Conservation (phyloP, 2,888 invertebrate species). For the Papilio gigon region DNA sequence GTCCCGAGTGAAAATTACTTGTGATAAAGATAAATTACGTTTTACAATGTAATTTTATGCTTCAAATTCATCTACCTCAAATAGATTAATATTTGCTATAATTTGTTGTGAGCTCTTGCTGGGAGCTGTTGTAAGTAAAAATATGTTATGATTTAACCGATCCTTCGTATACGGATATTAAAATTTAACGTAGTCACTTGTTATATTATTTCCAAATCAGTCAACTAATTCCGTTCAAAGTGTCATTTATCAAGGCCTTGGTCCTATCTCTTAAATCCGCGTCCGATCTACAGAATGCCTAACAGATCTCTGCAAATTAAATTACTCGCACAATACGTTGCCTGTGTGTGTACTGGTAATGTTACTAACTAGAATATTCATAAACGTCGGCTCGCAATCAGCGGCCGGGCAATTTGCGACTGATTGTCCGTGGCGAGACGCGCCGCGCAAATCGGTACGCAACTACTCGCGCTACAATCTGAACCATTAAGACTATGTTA, state of each 20-base stretch:
- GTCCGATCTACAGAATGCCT: background rate
- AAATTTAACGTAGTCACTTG: background rate
- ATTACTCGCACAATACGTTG: constrained; percentile 6
- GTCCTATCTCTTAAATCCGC: background rate
- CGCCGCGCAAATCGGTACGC: constrained; percentile 72
- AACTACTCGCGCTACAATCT: constrained; percentile 63
- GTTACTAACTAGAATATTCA: constrained; percentile 69
- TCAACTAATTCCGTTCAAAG: background rate
- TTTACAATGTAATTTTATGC: constrained; percentile 24
- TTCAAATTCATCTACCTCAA: constrained; percentile 11
- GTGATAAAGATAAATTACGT: constrained; percentile 50
- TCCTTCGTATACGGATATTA: background rate
- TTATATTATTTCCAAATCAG: background rate
- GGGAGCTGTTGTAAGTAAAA: no score
- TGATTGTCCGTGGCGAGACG: constrained; percentile 78
- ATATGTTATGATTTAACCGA: constrained; percentile 4
- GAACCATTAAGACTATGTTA: constrained; percentile 60
- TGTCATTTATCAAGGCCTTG: background rate
- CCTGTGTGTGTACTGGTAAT: constrained; percentile 33
- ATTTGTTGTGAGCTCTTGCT: background rate
- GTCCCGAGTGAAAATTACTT: constrained; percentile 55
- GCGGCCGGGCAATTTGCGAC: constrained; percentile 74
- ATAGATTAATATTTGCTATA: constrained; percentile 15
- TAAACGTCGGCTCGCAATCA: constrained; percentile 78
- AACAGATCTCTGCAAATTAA: constrained; percentile 19